These are phyloP conservation scores for Elmis aenea DNA, from an alignment of 2,888 invertebrate genomes.

Conservation along the genomic window DNA sequence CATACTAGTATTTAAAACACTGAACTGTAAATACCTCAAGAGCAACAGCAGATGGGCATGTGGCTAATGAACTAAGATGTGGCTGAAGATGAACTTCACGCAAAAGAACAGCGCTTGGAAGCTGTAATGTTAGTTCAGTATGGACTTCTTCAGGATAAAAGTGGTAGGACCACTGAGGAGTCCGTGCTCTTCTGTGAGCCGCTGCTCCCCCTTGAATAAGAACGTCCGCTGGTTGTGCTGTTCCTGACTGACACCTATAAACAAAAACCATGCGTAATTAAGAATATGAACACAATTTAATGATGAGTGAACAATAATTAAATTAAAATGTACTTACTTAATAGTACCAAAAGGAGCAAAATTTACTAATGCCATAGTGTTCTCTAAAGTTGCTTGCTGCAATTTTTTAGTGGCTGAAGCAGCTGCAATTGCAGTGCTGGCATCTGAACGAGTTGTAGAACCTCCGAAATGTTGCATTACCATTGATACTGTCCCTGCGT, in stretches of 20 bases:
- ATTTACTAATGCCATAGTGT: constrained; percentile 74
- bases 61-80: constrained; percentile 75
- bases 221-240: constrained; percentile 85
- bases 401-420: constrained; percentile 39
- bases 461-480: constrained; percentile 62
- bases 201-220: constrained; percentile 69
- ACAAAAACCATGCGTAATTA: constrained; percentile 1
- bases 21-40: constrained; percentile 73
- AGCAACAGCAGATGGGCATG: constrained; percentile 85
- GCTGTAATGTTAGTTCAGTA: constrained; percentile 78
- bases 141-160: constrained; percentile 88
- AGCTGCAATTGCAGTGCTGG: constrained; percentile 37
- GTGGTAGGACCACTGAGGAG: constrained; percentile 94
- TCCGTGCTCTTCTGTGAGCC: constrained; percentile 77
- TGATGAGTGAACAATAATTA: not conserved
- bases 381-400: constrained; percentile 54
- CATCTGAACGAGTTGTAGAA: constrained; percentile 41
- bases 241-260: constrained; percentile 44
- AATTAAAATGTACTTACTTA: constrained; percentile 27
- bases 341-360: constrained; percentile 81
- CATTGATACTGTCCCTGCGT: constrained; percentile 48
- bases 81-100: constrained; percentile 86
- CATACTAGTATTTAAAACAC: too few species aligned
- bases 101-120: constrained; percentile 84
- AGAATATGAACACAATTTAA: constrained; percentile 1